Conservation (phyloP, 2,888 invertebrate species). For the Brenthis ino region DNA sequence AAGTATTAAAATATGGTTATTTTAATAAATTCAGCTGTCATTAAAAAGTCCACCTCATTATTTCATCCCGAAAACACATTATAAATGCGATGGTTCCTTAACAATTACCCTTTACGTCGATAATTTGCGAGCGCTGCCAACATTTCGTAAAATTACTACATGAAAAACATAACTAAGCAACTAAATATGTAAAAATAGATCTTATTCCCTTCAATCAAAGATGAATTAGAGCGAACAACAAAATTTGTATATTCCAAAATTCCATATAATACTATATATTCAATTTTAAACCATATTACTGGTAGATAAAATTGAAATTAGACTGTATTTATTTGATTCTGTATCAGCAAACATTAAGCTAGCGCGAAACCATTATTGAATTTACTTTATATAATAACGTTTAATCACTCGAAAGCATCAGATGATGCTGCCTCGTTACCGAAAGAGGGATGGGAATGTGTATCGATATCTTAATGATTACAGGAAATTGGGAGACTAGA, state of each 20-base stretch:
- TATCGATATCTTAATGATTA: slow-evolving; percentile 42
- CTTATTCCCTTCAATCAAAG: background rate
- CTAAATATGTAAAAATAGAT: slow-evolving; percentile 20
- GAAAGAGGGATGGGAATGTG: slow-evolving; percentile 52
- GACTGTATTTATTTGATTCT: slow-evolving; percentile 37
- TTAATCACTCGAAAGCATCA: slow-evolving; percentile 80
- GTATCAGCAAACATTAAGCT: slow-evolving; percentile 75
- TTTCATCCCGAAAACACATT: slow-evolving; percentile 60
- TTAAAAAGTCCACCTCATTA: slow-evolving; percentile 52
- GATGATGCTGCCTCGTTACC: slow-evolving; percentile 75
- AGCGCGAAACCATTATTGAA: slow-evolving; percentile 79
- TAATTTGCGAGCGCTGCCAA: slow-evolving; percentile 75
- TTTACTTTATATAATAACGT: slow-evolving; percentile 82
- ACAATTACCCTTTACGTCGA: slow-evolving; percentile 71
- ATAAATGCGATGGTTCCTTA: slow-evolving; percentile 45
- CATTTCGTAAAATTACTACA: slow-evolving; percentile 63
- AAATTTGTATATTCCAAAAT: slow-evolving; percentile 31
- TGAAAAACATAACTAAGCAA: slow-evolving; percentile 18
- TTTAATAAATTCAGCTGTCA: slow-evolving; percentile 36
- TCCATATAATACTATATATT: slow-evolving; percentile 39
- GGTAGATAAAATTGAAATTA: slow-evolving; percentile 46
- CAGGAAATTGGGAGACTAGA: background rate
- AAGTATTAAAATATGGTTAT: slow-evolving; percentile 17
- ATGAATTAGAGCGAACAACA: background rate
- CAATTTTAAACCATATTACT: slow-evolving; percentile 48